Base-by-base conservation (phyloP, 2,888 invertebrate genomes). In the Andrena fulva region DNA sequence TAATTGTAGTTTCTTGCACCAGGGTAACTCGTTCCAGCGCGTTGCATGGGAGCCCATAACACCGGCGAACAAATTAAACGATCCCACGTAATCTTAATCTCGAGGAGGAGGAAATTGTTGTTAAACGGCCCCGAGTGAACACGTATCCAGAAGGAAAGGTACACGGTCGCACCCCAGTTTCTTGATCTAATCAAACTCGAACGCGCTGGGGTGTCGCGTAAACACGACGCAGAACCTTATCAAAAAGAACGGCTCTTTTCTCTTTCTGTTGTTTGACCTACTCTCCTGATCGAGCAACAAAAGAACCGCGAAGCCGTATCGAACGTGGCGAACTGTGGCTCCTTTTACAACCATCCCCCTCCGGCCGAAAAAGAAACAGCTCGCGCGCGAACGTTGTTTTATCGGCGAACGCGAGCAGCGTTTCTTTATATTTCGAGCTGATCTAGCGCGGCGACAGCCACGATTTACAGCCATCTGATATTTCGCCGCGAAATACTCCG, bases 391-490 rank as follows among this genome's bases (percentile, higher is more conserved):
- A n/a, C 78, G 85, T 88, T 88, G 89, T 89, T 89, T 85, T 84
- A 84, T 84, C 81, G 85, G 83, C 80, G 75, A 77, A 77, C 80
- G 79, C 86, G 85, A 79, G 86, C 85, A 85, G 73, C 83, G 80
- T 79, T 84, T 76, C 78, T 85, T 86, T 73, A 64, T 50, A 50
- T 68, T 68, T 12, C 67, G 16, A 16, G 48, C 27, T 66, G 60
- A 73, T 54, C 68, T 8, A 70, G 62, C 66, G 48, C 64, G 74
- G 70, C 69, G 42, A 67, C 68, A 20, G 31, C 66, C 85, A 91
- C 91, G 91, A 93, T 92, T 92, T 92, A 92, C 89, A 89, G 87
- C 91, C 91, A 90, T 92, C 92, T 88, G 92, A 93, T 92, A 90
- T 70, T 48, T 59, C 27, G 31, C 42, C 50, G 24, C 35, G 8